A percentile compares a stretch with the other conserved stretches of the same genome.
Conservation (phyloP, 2,797 vertebrate genomes). For the Enteromius viviparus region DNA sequence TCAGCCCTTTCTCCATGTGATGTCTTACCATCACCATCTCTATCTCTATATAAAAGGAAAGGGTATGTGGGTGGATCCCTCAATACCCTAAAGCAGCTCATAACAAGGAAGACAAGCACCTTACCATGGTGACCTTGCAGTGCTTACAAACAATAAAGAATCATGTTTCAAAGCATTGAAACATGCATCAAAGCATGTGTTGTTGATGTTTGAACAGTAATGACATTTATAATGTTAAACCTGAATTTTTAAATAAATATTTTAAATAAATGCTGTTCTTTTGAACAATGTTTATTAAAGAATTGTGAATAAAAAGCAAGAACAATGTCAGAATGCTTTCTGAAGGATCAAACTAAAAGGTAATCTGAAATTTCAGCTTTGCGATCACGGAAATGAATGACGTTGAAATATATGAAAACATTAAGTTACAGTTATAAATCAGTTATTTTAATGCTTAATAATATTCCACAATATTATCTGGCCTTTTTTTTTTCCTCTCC, state of each 20-base stretch:
- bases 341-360: background rate
- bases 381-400: background rate
- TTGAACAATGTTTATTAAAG: background rate
- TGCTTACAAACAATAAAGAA: background rate
- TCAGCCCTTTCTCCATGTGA: background rate
- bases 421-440: background rate
- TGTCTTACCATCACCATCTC: background rate
- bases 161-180: background rate
- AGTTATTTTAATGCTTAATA: background rate
- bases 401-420: background rate
- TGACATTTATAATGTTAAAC: background rate
- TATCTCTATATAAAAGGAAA: background rate
- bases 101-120: slow-evolving; percentile 24
- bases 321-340: background rate
- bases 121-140: background rate
- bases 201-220: background rate
- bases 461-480: background rate
- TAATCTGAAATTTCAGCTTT: background rate
- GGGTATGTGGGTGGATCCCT: slow-evolving; percentile 19
- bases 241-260: background rate
- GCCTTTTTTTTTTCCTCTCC: background rate
- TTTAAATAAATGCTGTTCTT: background rate
- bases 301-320: background rate
- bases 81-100: slow-evolving; percentile 17
- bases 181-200: background rate